Evolutionary conservation across 2,113 vertebrate species (phyloP), one percentile per base, ranked within the genome.

Genomic region (Illadopsis cleaveri): DNA sequence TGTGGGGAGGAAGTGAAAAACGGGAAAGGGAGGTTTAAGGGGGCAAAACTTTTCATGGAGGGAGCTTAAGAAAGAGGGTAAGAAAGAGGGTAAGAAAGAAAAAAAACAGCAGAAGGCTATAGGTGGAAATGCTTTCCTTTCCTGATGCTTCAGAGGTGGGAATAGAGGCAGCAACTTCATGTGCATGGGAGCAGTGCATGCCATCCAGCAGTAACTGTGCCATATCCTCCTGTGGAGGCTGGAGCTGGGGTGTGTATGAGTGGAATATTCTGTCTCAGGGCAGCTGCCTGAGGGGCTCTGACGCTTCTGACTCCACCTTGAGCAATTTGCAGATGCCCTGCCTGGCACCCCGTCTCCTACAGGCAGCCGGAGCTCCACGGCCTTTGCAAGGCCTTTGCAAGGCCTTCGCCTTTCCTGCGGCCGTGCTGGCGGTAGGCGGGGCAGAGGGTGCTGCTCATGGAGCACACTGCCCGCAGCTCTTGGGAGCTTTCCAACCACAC

Each of bases 371-470:
- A 62, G 5, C 45, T 17, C 37, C n/a, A 5, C 3, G 9, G 68
- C 3, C 27, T 11, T 5, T 0, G 15, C 18, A 20, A 20, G 40
- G 9, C 9, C 38, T 38, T 38, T 38, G n/a, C n/a, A n/a, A n/a
- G n/a, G 22, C 28, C 37, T 13, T 15, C 23, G 15, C n/a, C 19
- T 31, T 23, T 15, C 16, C 2, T 9, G 42, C 27, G n/a, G 14
- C 56, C 45, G 12, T 30, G 6, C 40, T 0, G 0, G 25, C n/a
- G 23, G 57, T 33, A 4, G 37, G 12, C 61, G 17, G 7, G 42
- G 38, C 70, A 30, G 56, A 44, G 37, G 7, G 35, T 15, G 25
- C 23, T 4, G n/a, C 12, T 0, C 3, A 6, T 0, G 7, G 27
- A 35, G 50, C 64, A 2, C 8, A 0, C 12, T 6, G 51, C 60